phyloP scores from a whole-genome alignment of 2,888 invertebrate genomes.

The Automeris io region DNA sequence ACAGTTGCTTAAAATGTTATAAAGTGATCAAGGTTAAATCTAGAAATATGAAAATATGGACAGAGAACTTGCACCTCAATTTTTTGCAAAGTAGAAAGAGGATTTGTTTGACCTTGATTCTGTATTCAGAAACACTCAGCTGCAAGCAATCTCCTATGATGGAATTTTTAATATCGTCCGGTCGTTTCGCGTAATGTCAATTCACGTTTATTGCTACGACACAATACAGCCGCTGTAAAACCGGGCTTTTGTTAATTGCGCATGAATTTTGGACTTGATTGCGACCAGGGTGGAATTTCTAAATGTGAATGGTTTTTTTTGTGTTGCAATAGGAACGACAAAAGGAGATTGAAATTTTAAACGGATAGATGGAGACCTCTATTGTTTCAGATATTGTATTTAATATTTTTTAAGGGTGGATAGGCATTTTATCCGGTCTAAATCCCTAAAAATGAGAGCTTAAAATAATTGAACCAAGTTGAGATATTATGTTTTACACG shows the following conservation, averaged over 20 bases:
- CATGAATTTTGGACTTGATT: conserved; percentile 44
- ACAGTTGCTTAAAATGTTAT: no score
- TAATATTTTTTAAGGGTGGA: no score
- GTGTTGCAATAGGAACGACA: background rate
- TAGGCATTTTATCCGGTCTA: no score
- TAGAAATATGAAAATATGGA: no score
- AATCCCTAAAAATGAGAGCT: no score
- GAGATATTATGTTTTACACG: no score
- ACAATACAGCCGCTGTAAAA: conserved; percentile 22
- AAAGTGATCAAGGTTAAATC: no score
- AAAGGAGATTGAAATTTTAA: background rate
- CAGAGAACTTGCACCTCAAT: no score
- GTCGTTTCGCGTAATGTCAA: conserved; percentile 45
- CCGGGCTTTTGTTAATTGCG: conserved; percentile 32
- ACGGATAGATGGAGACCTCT: no score
- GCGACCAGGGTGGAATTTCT: conserved; percentile 7
- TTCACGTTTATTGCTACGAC: conserved; percentile 44
- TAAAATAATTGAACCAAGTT: no score
- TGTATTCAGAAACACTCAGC: conserved; percentile 16
- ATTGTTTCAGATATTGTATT: no score
- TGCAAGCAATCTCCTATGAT: conserved; percentile 49
- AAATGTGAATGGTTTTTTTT: conserved; percentile 5
- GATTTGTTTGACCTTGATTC: conserved; percentile 49
- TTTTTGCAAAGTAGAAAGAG: no score
- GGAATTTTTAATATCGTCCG: conserved; percentile 64